phyloP scores from a whole-genome alignment of 1,140 invertebrate genomes.

The Microplitis mediator region DNA sequence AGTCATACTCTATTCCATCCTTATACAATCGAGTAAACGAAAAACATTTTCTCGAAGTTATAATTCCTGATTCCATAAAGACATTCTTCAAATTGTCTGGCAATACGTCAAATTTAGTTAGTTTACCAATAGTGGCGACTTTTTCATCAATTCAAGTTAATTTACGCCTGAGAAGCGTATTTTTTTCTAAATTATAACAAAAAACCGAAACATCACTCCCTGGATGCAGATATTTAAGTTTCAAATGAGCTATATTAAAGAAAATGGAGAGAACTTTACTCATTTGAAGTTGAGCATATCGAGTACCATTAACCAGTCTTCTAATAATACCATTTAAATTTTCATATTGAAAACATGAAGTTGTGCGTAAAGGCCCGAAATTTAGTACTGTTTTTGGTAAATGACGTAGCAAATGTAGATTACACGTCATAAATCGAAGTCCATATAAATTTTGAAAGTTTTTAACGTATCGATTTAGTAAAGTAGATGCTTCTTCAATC shows the following conservation, averaged over 20 bases:
- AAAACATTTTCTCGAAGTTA: not conserved
- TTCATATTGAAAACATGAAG: not conserved
- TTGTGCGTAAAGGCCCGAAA: conserved; percentile 12
- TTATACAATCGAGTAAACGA: not conserved
- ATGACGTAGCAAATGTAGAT: conserved; percentile 19
- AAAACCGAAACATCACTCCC: too few relatives aligned
- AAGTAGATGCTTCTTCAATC: not conserved
- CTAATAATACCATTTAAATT: too few relatives aligned
- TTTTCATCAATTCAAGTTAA: not conserved
- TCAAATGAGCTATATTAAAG: too few relatives aligned
- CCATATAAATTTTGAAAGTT: conserved; percentile 13
- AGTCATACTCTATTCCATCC: not conserved
- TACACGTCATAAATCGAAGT: not conserved
- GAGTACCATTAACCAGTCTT: too few relatives aligned
- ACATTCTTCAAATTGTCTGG: not conserved
- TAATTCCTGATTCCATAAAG: not conserved
- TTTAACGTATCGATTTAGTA: conserved; percentile 2
- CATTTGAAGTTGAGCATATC: not conserved
- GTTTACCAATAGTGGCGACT: not conserved
- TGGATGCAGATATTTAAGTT: too few relatives aligned
- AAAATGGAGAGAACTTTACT: not conserved
- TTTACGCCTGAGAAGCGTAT: not conserved
- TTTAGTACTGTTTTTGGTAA: not conserved
- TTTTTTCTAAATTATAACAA: too few relatives aligned
- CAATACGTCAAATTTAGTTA: not conserved